Evolutionary conservation across 2,797 vertebrate genomes (phyloP).

Genomic region (Myiothlypis chrysogaster): DNA sequence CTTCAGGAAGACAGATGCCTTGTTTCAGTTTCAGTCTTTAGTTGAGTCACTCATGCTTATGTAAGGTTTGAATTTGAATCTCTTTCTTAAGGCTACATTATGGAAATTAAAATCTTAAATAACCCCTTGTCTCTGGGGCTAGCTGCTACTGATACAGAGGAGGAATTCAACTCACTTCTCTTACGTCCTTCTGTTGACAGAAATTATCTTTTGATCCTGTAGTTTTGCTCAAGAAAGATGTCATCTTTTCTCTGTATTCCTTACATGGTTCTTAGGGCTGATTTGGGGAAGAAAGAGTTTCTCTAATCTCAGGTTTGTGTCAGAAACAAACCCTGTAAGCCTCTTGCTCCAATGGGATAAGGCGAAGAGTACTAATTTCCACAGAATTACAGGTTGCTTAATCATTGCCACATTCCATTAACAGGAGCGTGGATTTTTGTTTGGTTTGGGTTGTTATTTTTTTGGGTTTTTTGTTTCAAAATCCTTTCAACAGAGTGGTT

Average conservation of each 20-base stretch:
- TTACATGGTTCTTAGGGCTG: not conserved
- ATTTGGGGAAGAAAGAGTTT: not conserved
- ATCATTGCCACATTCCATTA: not conserved
- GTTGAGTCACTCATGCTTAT: conserved; percentile 56
- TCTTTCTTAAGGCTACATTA: not conserved
- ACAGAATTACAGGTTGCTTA: not conserved
- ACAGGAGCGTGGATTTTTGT: not conserved
- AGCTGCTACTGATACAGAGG: not conserved
- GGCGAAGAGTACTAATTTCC: not conserved
- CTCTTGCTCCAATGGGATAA: not conserved
- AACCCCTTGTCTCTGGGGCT: conserved; percentile 17
- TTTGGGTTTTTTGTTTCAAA: not conserved
- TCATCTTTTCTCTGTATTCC: not conserved
- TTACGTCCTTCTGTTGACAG: not conserved
- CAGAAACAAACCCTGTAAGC: not conserved
- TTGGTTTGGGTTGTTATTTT: not conserved
- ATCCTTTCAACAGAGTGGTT: not conserved
- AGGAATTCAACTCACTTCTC: not conserved
- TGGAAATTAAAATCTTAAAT: conserved; percentile 54
- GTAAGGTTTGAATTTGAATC: conserved; percentile 38
- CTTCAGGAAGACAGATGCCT: conserved; percentile 44
- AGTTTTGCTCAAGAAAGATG: not conserved
- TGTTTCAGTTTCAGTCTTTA: conserved; percentile 47
- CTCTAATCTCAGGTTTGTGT: not conserved
- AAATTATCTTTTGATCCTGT: not conserved